Evolutionary conservation across 1,140 invertebrate species (phyloP).

Genomic region (Drosophila lacteicornis): DNA sequence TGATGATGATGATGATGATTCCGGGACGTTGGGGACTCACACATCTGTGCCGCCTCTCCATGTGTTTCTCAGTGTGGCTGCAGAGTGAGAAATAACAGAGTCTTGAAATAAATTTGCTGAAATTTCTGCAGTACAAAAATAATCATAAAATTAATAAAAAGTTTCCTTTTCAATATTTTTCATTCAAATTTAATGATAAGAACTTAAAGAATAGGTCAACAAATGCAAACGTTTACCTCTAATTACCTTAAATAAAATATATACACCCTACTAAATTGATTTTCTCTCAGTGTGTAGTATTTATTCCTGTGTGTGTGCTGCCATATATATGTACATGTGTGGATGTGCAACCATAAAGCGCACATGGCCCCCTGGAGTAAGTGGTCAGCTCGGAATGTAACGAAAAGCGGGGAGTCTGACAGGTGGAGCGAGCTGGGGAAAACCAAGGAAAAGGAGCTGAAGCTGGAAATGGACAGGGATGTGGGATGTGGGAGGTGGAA

Average conservation of each 20-base stretch:
- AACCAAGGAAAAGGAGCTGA: neutral
- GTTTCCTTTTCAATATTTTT: too few relatives aligned
- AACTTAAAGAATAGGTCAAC: neutral
- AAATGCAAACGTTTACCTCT: too few relatives aligned
- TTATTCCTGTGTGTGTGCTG: slow-evolving; percentile 8
- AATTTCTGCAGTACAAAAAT: neutral
- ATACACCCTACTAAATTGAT: neutral
- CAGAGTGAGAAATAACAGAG: neutral
- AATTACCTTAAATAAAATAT: neutral
- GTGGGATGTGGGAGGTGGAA: neutral
- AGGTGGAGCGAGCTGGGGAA: slow-evolving; percentile 20
- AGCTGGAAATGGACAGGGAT: neutral
- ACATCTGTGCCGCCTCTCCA: slow-evolving; percentile 17
- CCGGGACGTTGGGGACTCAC: slow-evolving; percentile 26
- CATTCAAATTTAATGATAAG: too few relatives aligned
- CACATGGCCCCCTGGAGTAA: slow-evolving; percentile 57
- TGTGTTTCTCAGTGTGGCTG: neutral
- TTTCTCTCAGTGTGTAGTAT: slow-evolving; percentile 10
- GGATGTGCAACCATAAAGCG: slow-evolving; percentile 48
- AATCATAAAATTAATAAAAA: too few relatives aligned
- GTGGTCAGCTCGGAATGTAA: slow-evolving; percentile 44
- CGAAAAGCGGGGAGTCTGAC: slow-evolving; percentile 26
- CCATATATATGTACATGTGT: slow-evolving; percentile 6
- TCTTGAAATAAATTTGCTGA: too few relatives aligned
- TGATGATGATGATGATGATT: slow-evolving; percentile 34